These are phyloP conservation scores for Thymelicus sylvestris DNA, from an alignment of 2,888 invertebrate species.

Conservation along the genomic window DNA sequence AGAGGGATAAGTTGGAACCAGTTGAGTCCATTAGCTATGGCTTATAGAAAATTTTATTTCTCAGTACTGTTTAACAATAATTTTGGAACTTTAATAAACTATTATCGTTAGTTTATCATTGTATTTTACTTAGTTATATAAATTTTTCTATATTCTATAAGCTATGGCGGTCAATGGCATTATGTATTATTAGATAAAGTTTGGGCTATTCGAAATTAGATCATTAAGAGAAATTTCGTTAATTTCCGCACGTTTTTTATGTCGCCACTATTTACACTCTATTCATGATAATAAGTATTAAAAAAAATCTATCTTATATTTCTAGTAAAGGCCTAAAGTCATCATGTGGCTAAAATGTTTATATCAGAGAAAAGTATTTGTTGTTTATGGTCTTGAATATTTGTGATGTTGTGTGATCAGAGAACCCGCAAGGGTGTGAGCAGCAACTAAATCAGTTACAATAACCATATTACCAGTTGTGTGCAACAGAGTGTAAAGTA, in stretches of 20 bases:
- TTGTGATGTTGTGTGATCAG: too few relatives aligned
- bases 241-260: slow-evolving; percentile 25
- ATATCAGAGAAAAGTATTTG: too few relatives aligned
- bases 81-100: too few relatives aligned
- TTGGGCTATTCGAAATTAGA: slow-evolving; percentile 39
- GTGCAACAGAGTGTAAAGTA: slow-evolving; percentile 27
- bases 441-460: too few relatives aligned
- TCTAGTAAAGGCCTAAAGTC: too few relatives aligned
- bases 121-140: too few relatives aligned
- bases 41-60: slow-evolving; percentile 49
- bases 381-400: too few relatives aligned
- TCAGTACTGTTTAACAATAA: not conserved
- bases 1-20: slow-evolving; percentile 71
- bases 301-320: too few relatives aligned
- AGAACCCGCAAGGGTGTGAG: too few relatives aligned
- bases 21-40: slow-evolving; percentile 54
- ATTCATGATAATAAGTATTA: not conserved
- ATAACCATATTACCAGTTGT: too few relatives aligned
- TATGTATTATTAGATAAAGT: slow-evolving; percentile 25
- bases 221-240: slow-evolving; percentile 39
- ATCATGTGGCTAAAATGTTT: too few relatives aligned
- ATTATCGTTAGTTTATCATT: too few relatives aligned
- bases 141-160: slow-evolving; percentile 14
- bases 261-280: slow-evolving; percentile 22
- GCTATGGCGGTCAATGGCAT: slow-evolving; percentile 20